Evolutionary conservation across 2,888 invertebrate genomes (phyloP).

Genomic region (Pinctada fucata): DNA sequence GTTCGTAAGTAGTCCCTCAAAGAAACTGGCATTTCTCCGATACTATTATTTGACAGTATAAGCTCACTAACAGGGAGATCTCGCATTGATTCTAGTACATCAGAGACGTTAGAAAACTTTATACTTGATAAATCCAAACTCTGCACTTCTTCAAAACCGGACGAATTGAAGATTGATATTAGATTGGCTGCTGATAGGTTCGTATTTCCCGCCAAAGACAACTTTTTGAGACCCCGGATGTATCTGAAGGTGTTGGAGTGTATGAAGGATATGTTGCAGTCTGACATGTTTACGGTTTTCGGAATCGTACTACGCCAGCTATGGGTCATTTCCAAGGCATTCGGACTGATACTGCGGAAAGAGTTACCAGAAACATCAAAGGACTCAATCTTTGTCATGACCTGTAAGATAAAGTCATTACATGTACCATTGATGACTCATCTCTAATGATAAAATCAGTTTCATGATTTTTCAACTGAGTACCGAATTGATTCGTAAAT

Average conservation of each 20-base stretch:
- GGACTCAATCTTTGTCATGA: slow-evolving; percentile 52
- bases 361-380: slow-evolving; percentile 65
- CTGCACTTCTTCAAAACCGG: slow-evolving; percentile 49
- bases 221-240: slow-evolving; percentile 48
- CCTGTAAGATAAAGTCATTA: slow-evolving; percentile 47
- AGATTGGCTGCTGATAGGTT: slow-evolving; percentile 51
- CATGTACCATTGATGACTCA: too few species aligned
- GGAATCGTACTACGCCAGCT: slow-evolving; percentile 57
- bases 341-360: slow-evolving; percentile 47
- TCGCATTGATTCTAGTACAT: slow-evolving; percentile 46
- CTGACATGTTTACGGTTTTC: slow-evolving; percentile 61
- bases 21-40: slow-evolving; percentile 35
- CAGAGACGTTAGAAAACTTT: slow-evolving; percentile 45
- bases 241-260: slow-evolving; percentile 53
- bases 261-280: slow-evolving; percentile 58
- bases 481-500: too few species aligned
- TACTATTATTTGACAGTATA: slow-evolving; percentile 47
- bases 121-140: slow-evolving; percentile 53
- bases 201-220: slow-evolving; percentile 58
- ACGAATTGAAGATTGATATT: slow-evolving; percentile 46
- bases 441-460: too few species aligned
- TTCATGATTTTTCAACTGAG: too few species aligned
- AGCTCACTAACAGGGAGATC: slow-evolving; percentile 48
- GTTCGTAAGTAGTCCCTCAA: slow-evolving; percentile 51
- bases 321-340: slow-evolving; percentile 55